These are phyloP conservation scores for Dipodomys ordii DNA, from an alignment of 2,113 vertebrate genomes.

Conservation along the genomic window DNA sequence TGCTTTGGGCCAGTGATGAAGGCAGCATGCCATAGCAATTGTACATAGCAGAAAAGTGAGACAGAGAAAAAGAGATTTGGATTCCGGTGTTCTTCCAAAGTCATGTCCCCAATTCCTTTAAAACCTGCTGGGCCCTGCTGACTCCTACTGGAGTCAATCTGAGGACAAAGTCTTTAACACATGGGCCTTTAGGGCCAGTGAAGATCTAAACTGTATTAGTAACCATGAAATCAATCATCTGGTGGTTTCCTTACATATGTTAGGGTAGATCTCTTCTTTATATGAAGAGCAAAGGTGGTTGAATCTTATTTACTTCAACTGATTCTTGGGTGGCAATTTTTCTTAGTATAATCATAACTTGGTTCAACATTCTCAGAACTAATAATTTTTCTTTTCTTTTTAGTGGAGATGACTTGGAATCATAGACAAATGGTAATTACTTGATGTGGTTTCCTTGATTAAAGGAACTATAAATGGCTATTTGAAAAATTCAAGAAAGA, in stretches of 20 bases:
- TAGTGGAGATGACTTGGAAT: constrained; percentile 32
- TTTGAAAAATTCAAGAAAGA: constrained; percentile 65
- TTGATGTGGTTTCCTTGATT: constrained; percentile 72
- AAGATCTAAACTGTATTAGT: background rate
- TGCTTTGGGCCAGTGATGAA: background rate
- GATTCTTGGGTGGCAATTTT: constrained; percentile 48
- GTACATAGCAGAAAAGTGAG: background rate
- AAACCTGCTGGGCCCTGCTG: background rate
- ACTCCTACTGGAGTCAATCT: background rate
- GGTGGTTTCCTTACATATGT: background rate
- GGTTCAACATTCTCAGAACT: constrained; percentile 26
- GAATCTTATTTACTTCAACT: constrained; percentile 15
- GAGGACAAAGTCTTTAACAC: background rate
- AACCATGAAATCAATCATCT: background rate
- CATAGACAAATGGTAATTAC: constrained; percentile 63
- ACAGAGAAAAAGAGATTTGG: background rate
- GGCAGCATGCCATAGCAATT: background rate
- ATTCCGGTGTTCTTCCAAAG: background rate
- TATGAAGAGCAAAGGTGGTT: background rate
- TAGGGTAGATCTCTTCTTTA: background rate
- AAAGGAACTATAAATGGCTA: constrained; percentile 65
- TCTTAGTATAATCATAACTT: constrained; percentile 51
- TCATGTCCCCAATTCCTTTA: background rate
- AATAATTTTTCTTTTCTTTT: constrained; percentile 29
- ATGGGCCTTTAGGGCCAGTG: background rate